Conservation (phyloP, 2,113 vertebrate genomes). For the Rhinopomastus cyanomelas region DNA sequence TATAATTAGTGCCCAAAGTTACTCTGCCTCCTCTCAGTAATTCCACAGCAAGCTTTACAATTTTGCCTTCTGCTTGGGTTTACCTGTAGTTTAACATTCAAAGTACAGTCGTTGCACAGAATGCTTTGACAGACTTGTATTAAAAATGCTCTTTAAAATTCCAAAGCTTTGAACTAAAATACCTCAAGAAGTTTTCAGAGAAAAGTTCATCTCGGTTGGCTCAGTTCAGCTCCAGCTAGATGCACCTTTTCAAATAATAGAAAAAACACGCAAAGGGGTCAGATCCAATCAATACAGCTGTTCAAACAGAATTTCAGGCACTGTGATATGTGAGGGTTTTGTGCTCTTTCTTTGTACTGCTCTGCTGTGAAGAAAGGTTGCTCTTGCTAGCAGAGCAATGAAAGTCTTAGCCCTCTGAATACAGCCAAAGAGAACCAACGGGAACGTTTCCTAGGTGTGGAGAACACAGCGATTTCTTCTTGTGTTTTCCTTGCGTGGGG, state of each 20-base stretch:
- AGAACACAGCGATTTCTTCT: conserved; percentile 65
- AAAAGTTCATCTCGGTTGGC: conserved; percentile 86
- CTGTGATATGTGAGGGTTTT: conserved; percentile 86
- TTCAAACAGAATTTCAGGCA: conserved; percentile 94
- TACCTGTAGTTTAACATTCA: conserved; percentile 76
- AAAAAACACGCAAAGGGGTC: conserved; percentile 86
- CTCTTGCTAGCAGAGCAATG: conserved; percentile 74
- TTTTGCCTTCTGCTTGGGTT: conserved; percentile 29
- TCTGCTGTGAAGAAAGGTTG: conserved; percentile 84
- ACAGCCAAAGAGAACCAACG: conserved; percentile 61
- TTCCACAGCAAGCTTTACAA: background rate
- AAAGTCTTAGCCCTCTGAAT: conserved; percentile 78
- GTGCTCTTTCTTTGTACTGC: conserved; percentile 88
- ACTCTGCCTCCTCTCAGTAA: background rate
- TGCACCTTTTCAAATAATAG: conserved; percentile 92
- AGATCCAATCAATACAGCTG: conserved; percentile 88
- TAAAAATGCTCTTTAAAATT: conserved; percentile 98
- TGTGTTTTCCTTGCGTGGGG: conserved; percentile 1
- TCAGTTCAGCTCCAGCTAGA: conserved; percentile 84
- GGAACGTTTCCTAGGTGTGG: conserved; percentile 48
- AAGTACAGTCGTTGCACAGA: conserved; percentile 70
- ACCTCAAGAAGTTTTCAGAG: conserved; percentile 83
- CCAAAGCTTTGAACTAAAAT: conserved; percentile 93
- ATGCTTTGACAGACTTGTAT: conserved; percentile 79
- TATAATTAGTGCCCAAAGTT: conserved; percentile 17